Conservation (phyloP, 2,113 vertebrate species). For the Esox niger region DNA sequence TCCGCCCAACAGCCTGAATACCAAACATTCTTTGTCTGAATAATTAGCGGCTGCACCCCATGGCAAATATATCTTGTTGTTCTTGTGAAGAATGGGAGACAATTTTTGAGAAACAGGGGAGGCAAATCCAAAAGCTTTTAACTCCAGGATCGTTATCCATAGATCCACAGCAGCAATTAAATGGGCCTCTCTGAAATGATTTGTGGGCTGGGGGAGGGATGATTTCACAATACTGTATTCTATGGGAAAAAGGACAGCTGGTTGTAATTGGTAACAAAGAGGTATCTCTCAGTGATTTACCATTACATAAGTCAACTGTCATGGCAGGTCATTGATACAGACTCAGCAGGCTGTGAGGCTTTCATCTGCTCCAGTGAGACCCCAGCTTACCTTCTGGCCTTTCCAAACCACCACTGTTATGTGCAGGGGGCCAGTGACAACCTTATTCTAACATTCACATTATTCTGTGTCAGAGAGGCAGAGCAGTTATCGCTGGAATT, state of each 20-base stretch:
- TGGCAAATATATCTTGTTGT: too few species aligned
- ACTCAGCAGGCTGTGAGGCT: conserved; percentile 12
- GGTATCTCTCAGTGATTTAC: neutral
- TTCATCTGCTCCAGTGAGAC: conserved; percentile 26
- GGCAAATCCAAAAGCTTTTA: neutral
- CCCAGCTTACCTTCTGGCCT: conserved; percentile 10
- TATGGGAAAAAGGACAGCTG: conserved; percentile 54
- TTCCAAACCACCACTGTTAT: neutral
- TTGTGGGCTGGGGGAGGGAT: conserved; percentile 12
- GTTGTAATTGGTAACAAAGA: conserved; percentile 35
- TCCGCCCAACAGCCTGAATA: too few species aligned
- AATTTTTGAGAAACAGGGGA: neutral
- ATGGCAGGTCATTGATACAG: neutral
- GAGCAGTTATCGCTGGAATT: too few species aligned
- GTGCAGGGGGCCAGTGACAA: conserved; percentile 4
- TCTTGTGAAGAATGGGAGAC: neutral
- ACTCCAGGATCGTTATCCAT: neutral
- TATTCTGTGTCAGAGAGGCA: too few species aligned
- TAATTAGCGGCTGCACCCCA: too few species aligned
- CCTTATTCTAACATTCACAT: too few species aligned
- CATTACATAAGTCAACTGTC: conserved; percentile 34
- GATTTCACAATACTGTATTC: conserved; percentile 31
- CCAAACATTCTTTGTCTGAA: too few species aligned
- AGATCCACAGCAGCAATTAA: neutral
- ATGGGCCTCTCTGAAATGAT: neutral